Conservation (phyloP, 2,888 invertebrate genomes). For the Barypeithes pellucidus region DNA sequence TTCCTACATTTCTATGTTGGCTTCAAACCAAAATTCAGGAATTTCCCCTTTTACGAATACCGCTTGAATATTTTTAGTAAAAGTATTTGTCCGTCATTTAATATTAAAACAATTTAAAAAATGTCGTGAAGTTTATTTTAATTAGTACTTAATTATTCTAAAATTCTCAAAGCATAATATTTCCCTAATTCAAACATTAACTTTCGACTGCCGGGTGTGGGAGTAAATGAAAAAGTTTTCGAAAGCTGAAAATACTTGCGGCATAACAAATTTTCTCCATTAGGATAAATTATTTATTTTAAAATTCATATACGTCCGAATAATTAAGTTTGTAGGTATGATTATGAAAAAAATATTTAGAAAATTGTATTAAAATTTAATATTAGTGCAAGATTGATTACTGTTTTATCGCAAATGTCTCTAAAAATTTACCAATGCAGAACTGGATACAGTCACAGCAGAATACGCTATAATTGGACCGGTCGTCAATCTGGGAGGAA, state of each 20-base stretch:
- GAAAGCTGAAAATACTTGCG: neutral
- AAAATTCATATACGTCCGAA: neutral
- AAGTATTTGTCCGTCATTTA: neutral
- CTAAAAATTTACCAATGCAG: no score
- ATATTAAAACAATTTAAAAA: conserved; percentile 6
- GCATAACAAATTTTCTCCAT: conserved; percentile 9
- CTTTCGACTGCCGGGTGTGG: neutral
- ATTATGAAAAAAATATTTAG: no score
- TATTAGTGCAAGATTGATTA: no score
- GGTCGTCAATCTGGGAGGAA: no score
- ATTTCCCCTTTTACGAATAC: neutral
- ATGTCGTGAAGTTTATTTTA: conserved; percentile 4
- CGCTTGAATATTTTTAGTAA: neutral
- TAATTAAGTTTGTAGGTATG: no score
- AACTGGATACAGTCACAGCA: no score
- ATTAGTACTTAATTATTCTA: neutral
- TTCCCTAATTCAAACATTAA: neutral
- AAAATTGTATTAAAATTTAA: no score
- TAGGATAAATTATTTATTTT: neutral
- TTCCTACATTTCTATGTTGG: no score
- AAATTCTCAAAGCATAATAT: neutral
- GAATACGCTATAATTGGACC: no score
- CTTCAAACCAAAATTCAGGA: no score
- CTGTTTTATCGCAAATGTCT: no score
- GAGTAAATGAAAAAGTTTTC: conserved; percentile 5